Conservation (phyloP, 2,797 vertebrate species). For the Sparus aurata region DNA sequence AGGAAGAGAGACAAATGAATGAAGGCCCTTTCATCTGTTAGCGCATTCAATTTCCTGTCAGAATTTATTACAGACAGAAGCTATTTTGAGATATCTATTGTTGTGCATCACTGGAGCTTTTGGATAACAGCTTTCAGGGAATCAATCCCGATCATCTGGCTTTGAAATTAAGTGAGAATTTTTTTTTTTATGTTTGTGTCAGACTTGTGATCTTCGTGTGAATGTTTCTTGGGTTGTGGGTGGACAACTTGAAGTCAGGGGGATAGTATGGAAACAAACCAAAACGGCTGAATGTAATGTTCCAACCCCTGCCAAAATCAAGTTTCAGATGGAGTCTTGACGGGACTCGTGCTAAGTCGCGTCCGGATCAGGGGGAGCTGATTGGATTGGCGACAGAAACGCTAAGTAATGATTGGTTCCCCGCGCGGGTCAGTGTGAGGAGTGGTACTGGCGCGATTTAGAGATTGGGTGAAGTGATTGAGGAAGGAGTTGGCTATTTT, state of each 20-base stretch:
- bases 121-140: constrained; percentile 22
- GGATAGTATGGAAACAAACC: background rate
- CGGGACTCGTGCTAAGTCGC: background rate
- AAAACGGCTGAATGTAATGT: background rate
- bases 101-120: constrained; percentile 28
- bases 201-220: background rate
- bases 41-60: constrained; percentile 68
- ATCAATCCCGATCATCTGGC: constrained; percentile 17
- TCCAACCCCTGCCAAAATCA: background rate
- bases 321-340: background rate
- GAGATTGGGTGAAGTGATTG: constrained; percentile 33
- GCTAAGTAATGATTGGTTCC: constrained; percentile 35
- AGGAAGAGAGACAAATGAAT: constrained; percentile 44
- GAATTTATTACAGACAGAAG: constrained; percentile 49
- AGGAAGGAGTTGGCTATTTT: constrained; percentile 30
- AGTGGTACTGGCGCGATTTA: constrained; percentile 31
- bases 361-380: constrained; percentile 5
- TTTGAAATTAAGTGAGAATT: constrained; percentile 13
- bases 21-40: constrained; percentile 44
- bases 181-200: background rate
- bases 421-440: constrained; percentile 9
- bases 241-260: background rate
- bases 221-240: background rate
- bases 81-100: constrained; percentile 38
- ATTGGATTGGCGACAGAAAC: constrained; percentile 22